These are phyloP conservation scores for Sebastes vulpes DNA, from an alignment of 2,797 vertebrate species.

Conservation along the genomic window DNA sequence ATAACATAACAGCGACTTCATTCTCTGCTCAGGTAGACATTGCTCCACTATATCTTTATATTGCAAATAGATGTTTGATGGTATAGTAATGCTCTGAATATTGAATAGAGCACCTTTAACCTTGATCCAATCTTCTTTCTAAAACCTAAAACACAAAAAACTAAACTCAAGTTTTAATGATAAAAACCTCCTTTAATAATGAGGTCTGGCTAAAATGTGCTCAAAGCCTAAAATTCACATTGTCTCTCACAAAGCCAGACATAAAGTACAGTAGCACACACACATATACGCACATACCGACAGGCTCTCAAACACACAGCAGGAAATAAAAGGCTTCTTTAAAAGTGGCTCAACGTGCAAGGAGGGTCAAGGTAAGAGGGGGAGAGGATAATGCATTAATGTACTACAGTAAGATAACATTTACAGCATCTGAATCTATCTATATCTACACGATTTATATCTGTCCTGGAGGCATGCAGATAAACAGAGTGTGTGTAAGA, in stretches of 20 bases:
- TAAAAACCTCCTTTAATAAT: background rate
- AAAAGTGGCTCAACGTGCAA: background rate
- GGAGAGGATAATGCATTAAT: conserved; percentile 11
- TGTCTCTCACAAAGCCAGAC: background rate
- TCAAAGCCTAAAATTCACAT: background rate
- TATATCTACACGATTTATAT: conserved; percentile 9
- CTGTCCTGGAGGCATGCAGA: conserved; percentile 2
- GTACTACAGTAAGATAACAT: conserved; percentile 1
- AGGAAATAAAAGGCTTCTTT: conserved; percentile 7
- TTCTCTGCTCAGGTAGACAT: background rate
- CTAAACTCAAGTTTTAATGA: background rate
- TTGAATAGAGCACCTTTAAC: background rate
- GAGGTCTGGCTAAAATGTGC: background rate
- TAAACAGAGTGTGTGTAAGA: conserved; percentile 24
- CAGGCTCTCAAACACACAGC: background rate
- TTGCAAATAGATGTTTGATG: background rate
- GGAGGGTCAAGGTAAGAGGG: conserved; percentile 5
- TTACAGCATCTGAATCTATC: conserved; percentile 10
- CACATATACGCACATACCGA: background rate
- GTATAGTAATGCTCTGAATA: no score
- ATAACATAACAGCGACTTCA: no score
- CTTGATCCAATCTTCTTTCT: background rate
- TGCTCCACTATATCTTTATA: background rate
- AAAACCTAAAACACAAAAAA: background rate
- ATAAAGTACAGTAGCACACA: background rate